These are phyloP conservation scores for Pogonomyrmex barbatus DNA, from an alignment of 1,140 invertebrate genomes.

Conservation along the genomic window DNA sequence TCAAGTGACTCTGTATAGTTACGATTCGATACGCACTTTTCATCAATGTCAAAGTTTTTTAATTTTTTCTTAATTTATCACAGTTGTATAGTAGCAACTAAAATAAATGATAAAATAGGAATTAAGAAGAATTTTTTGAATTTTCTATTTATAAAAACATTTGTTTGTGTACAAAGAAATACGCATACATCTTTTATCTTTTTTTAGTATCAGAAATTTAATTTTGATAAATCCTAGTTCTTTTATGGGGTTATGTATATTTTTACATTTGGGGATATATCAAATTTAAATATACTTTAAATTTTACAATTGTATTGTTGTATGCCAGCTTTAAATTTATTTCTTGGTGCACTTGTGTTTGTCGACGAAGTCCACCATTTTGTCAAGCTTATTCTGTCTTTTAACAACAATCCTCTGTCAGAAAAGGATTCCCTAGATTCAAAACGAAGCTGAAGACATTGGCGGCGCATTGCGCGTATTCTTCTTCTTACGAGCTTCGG, in stretches of 20 bases:
- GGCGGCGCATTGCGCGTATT: conserved; percentile 21
- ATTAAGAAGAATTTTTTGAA: no score
- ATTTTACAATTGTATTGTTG: conserved; percentile 23
- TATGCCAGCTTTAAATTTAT: conserved; percentile 15
- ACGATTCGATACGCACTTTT: neutral
- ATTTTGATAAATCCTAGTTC: neutral
- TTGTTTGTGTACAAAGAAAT: no score
- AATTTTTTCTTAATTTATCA: neutral
- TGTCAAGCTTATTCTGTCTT: conserved; percentile 36
- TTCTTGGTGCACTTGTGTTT: conserved; percentile 10
- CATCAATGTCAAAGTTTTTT: conserved; percentile 4
- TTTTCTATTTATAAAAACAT: neutral
- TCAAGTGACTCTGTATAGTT: neutral
- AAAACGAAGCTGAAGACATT: conserved; percentile 51
- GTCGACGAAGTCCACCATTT: conserved; percentile 46
- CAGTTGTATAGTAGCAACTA: neutral
- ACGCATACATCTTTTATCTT: neutral
- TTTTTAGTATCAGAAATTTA: neutral
- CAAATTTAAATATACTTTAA: neutral
- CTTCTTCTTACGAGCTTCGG: conserved; percentile 1
- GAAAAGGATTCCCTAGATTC: conserved; percentile 20
- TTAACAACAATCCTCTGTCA: conserved; percentile 45
- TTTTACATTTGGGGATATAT: neutral
- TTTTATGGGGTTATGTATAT: neutral
- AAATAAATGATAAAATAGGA: neutral